These are phyloP conservation scores for Acleris literana DNA, from an alignment of 2,888 invertebrate species.

Conservation along the genomic window DNA sequence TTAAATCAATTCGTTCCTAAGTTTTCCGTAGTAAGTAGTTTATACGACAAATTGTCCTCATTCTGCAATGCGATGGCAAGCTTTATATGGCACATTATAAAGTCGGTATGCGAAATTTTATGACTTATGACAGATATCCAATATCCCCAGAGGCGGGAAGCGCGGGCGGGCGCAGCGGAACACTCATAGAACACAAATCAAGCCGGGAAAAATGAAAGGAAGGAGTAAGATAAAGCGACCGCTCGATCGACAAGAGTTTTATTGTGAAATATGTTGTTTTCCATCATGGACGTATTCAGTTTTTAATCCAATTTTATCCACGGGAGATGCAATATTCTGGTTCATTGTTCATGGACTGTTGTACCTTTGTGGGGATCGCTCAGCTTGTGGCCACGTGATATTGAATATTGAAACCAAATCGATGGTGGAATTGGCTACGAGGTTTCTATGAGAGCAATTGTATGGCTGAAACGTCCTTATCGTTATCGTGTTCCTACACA, in stretches of 20 bases:
- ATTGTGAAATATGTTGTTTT: slow-evolving; percentile 74
- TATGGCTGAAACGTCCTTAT: no score
- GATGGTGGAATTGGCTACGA: background rate
- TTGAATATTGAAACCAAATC: slow-evolving; percentile 9
- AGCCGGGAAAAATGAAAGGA: slow-evolving; percentile 60
- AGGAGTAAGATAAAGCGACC: slow-evolving; percentile 70
- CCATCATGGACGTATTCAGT: slow-evolving; percentile 63
- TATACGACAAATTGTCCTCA: slow-evolving; percentile 48
- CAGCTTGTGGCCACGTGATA: background rate
- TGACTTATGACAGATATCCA: slow-evolving; percentile 76
- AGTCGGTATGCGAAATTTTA: slow-evolving; percentile 67
- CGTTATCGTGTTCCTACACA: no score
- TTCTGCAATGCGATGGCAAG: slow-evolving; percentile 48
- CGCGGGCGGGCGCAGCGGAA: slow-evolving; percentile 62
- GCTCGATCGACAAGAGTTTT: slow-evolving; percentile 72
- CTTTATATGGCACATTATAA: slow-evolving; percentile 61
- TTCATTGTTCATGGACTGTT: background rate
- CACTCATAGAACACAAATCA: slow-evolving; percentile 75
- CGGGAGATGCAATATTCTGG: background rate
- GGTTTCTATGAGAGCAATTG: background rate
- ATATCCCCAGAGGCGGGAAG: slow-evolving; percentile 61
- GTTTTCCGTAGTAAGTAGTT: slow-evolving; percentile 37
- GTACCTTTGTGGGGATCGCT: background rate
- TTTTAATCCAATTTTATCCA: slow-evolving; percentile 4
- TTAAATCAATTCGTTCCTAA: slow-evolving; percentile 42